Conservation (phyloP, 2,113 vertebrate species). For the Chlamydotis undulata region DNA sequence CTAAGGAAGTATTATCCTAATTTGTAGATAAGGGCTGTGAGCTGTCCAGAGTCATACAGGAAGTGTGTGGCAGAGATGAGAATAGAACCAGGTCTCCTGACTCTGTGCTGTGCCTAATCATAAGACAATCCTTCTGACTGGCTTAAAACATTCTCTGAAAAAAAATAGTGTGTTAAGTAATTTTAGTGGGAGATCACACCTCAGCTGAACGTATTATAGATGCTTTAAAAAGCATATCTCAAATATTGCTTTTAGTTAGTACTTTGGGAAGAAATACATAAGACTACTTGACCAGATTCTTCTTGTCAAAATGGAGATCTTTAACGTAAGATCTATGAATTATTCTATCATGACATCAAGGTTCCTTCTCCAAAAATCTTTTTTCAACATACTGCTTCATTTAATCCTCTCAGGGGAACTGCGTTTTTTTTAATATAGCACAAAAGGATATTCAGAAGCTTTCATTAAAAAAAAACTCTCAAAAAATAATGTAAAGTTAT, state of each 20-base stretch:
- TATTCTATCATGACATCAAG: background rate
- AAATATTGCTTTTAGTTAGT: background rate
- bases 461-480: background rate
- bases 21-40: background rate
- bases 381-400: background rate
- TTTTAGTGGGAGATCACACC: background rate
- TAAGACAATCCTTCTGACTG: constrained; percentile 17
- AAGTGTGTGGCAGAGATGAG: constrained; percentile 19
- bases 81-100: constrained; percentile 50
- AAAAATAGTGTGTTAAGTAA: background rate
- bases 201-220: background rate
- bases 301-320: background rate
- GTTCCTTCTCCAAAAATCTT: background rate
- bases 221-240: background rate
- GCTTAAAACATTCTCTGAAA: background rate
- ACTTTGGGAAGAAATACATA: background rate
- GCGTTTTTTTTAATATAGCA: background rate
- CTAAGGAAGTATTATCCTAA: background rate
- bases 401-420: background rate
- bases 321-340: background rate
- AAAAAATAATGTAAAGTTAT: background rate
- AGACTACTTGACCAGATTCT: background rate
- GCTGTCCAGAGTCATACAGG: constrained; percentile 8
- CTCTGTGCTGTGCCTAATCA: constrained; percentile 40
- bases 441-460: background rate